phyloP scores from a whole-genome alignment of 2,113 vertebrate species.

The Triplophysa tibetana region DNA sequence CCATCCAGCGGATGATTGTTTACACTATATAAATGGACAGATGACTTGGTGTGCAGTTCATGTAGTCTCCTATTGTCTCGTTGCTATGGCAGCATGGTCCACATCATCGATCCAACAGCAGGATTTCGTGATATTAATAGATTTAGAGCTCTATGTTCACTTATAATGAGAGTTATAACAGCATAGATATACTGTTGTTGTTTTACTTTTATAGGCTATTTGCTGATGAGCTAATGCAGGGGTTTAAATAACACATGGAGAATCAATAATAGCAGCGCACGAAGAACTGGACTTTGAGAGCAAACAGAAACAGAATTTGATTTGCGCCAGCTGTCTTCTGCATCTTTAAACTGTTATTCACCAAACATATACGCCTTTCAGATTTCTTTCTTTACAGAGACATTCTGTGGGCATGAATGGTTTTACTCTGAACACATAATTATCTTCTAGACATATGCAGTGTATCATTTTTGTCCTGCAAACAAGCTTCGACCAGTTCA shows the following conservation, averaged over 20 bases:
- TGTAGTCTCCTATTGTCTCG: conserved; percentile 61
- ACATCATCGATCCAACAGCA: conserved; percentile 73
- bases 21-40: too few species aligned
- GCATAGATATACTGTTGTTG: too few species aligned
- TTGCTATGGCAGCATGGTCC: conserved; percentile 78
- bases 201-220: background rate
- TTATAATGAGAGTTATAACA: too few species aligned
- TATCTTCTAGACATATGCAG: conserved; percentile 29
- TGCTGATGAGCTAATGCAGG: conserved; percentile 9
- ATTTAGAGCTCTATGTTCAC: background rate
- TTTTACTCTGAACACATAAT: conserved; percentile 39
- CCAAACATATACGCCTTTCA: background rate
- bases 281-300: conserved; percentile 69
- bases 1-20: too few species aligned
- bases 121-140: conserved; percentile 69
- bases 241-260: conserved; percentile 53
- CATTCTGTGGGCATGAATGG: conserved; percentile 30
- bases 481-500: conserved; percentile 17
- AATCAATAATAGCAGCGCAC: conserved; percentile 51
- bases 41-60: background rate
- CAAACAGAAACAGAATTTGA: conserved; percentile 46
- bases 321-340: background rate
- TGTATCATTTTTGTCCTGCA: conserved; percentile 34
- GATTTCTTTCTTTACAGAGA: background rate
- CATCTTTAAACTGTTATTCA: background rate